Conservation (phyloP, 23 tunicate species). For the Corella eumyota region DNA sequence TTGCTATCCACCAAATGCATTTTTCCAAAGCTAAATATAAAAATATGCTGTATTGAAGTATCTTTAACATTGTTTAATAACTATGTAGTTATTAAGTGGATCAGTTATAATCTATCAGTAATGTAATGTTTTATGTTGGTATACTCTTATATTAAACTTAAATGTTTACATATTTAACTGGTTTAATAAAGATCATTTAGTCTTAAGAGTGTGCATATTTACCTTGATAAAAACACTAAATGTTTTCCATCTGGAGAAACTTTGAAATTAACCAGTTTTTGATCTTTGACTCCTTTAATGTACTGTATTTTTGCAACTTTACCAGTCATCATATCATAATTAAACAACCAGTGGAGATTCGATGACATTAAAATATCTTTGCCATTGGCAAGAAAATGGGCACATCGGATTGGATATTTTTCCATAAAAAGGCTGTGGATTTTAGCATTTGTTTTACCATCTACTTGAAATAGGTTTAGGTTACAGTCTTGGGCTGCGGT, state of each 20-base stretch:
- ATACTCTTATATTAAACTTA: no score
- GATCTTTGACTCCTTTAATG: conserved; percentile 28
- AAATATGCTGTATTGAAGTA: no score
- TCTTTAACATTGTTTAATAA: background rate
- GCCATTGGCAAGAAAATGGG: conserved; percentile 62
- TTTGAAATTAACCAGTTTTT: conserved; percentile 20
- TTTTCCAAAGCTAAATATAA: conserved; percentile 56
- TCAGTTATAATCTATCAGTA: no score
- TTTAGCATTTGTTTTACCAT: conserved; percentile 79
- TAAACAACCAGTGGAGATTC: conserved; percentile 25
- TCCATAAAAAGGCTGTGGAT: conserved; percentile 79
- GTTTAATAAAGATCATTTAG: no score
- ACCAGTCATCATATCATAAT: conserved; percentile 66
- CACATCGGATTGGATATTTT: conserved; percentile 74
- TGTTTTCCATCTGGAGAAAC: conserved; percentile 79
- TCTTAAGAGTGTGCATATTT: no score
- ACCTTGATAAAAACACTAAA: conserved; percentile 54
- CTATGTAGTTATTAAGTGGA: no score
- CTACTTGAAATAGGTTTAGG: conserved; percentile 76
- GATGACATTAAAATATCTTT: conserved; percentile 74
- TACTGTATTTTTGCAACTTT: conserved; percentile 27
- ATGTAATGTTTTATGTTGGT: no score
- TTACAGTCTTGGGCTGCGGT: conserved; percentile 75
- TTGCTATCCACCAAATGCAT: conserved; percentile 57
- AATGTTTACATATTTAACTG: no score